phyloP scores from a whole-genome alignment of 2,797 vertebrate genomes.

The Scyliorhinus canicula region DNA sequence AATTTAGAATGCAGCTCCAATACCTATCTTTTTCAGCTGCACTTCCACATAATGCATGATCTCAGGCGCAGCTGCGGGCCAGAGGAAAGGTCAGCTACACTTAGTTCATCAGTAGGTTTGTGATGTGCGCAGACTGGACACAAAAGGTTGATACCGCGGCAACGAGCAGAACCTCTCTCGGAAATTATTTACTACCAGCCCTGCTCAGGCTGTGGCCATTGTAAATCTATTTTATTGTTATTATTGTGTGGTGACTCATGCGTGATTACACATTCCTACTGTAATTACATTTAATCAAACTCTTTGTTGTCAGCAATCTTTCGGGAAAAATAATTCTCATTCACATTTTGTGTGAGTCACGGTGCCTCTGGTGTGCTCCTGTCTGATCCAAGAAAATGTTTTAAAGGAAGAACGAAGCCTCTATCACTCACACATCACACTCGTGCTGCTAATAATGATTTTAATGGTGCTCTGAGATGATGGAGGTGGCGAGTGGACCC shows the following conservation, averaged over 20 bases:
- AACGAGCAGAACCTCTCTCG: background rate
- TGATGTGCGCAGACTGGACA: background rate
- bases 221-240: conserved; percentile 13
- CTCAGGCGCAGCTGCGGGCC: background rate
- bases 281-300: conserved; percentile 30
- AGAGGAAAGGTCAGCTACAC: background rate
- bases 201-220: background rate
- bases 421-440: background rate
- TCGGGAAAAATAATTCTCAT: conserved; percentile 1
- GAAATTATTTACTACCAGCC: background rate
- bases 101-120: background rate
- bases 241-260: background rate
- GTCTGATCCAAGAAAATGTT: background rate
- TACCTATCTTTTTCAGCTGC: background rate
- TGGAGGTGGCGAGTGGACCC: background rate
- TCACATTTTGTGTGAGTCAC: conserved; percentile 19
- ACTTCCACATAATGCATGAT: background rate
- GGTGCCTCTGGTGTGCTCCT: background rate
- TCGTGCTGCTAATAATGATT: background rate
- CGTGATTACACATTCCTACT: background rate
- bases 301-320: conserved; percentile 31
- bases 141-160: background rate
- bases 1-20: too few relatives aligned
- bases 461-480: background rate
- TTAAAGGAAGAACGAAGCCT: background rate